Percentiles rank a stretch among this genome's conserved stretches.
Evolutionary conservation across 2,888 invertebrate genomes (phyloP).

Genomic region (Serrognathus titanus): DNA sequence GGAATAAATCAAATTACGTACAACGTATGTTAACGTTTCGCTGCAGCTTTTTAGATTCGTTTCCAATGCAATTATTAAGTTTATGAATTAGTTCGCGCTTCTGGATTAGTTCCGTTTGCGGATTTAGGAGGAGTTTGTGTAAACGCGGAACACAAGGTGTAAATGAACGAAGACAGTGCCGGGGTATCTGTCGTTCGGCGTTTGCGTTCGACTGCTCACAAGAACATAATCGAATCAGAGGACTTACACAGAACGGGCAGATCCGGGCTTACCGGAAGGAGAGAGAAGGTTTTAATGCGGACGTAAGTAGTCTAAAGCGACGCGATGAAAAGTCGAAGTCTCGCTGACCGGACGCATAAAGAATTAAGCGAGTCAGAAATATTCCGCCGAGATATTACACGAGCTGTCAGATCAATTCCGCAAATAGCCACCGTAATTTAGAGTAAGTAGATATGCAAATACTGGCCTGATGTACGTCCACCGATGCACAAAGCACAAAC

Average conservation of each 20-base stretch:
- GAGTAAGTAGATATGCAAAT: constrained; percentile 2
- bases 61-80: neutral
- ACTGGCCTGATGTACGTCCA: constrained; percentile 1
- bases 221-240: constrained; percentile 1
- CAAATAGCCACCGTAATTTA: constrained; percentile 3
- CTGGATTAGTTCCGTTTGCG: too few relatives aligned
- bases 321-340: too few relatives aligned
- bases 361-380: too few relatives aligned
- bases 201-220: constrained; percentile 2
- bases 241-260: neutral
- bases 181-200: neutral
- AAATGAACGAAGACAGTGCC: constrained; percentile 2
- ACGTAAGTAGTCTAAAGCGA: too few relatives aligned
- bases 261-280: too few relatives aligned
- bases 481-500: constrained; percentile 2
- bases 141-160: neutral
- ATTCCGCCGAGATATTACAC: neutral
- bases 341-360: too few relatives aligned
- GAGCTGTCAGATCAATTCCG: constrained; percentile 2
- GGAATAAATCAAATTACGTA: neutral
- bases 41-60: neutral
- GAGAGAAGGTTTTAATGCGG: too few relatives aligned
- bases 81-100: neutral
- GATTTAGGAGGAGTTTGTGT: too few relatives aligned
- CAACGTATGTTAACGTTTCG: neutral